phyloP scores from a whole-genome alignment of 2,888 invertebrate species.

The Ceraclea dissimilis region DNA sequence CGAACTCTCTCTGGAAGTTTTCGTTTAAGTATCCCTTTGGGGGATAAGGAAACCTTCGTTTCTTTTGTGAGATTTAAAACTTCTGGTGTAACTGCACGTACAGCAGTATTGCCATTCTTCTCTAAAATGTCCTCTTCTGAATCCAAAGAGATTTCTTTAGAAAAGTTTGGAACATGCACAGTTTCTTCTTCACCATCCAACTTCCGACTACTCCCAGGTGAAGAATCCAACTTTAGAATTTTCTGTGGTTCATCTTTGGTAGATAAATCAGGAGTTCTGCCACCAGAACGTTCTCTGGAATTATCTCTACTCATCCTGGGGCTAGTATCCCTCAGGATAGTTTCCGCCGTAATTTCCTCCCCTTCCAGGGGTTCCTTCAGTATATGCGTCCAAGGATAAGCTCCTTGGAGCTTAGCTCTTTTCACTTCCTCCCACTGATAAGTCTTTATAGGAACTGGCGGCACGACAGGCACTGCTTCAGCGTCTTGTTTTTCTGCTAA shows the following conservation, averaged over 20 bases:
- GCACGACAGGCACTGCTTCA: slow-evolving; percentile 56
- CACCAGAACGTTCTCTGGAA: slow-evolving; percentile 45
- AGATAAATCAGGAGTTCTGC: slow-evolving; percentile 30
- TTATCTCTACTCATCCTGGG: slow-evolving; percentile 37
- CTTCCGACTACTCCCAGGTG: slow-evolving; percentile 46
- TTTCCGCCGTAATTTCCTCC: slow-evolving; percentile 45
- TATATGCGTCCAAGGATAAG: slow-evolving; percentile 75
- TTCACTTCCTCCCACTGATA: slow-evolving; percentile 77
- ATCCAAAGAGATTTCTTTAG: slow-evolving; percentile 43
- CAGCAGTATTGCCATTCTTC: slow-evolving; percentile 34
- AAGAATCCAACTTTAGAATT: slow-evolving; percentile 44
- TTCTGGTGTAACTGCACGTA: slow-evolving; percentile 25
- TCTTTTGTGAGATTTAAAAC: slow-evolving; percentile 28
- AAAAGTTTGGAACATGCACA: slow-evolving; percentile 45
- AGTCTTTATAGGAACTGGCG: slow-evolving; percentile 66
- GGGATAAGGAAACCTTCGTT: slow-evolving; percentile 39
- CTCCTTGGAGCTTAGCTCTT: slow-evolving; percentile 61
- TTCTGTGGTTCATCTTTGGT: slow-evolving; percentile 34
- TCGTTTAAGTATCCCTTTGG: slow-evolving; percentile 50
- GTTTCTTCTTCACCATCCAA: slow-evolving; percentile 38
- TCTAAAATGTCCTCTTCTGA: slow-evolving; percentile 44
- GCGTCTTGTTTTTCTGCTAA: slow-evolving; percentile 45
- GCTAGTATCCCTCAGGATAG: slow-evolving; percentile 43
- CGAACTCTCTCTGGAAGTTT: slow-evolving; percentile 37
- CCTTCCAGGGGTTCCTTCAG: slow-evolving; percentile 55